Base-by-base conservation (phyloP, 2,113 vertebrate genomes). In the Mixornis gularis region DNA sequence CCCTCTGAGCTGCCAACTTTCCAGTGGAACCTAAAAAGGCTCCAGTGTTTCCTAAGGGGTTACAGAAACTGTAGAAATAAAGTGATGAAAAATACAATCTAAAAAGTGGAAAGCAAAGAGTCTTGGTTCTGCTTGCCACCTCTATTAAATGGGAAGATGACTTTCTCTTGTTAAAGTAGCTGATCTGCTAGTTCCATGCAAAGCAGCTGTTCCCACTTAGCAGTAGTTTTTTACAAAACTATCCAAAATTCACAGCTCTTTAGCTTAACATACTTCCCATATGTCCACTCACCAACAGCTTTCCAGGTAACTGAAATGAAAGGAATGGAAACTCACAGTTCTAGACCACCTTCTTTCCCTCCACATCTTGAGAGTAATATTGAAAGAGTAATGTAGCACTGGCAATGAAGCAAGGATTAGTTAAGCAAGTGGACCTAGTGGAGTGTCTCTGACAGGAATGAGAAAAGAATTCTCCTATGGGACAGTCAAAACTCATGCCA, bases 1-100 rank as follows among this genome's bases (percentile, higher is more conserved):
- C n/a, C 22, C 13, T 86, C 51, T 1, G 17, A 85, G 64, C 52
- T 94, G 95, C 95, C 91, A 95, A 1, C 40, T 91, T 96, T 95
- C 87, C 69, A 84, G 43, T 65, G 87, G 79, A 95, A 87, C 83
- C 88, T 86, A 34, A 81, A 80, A 86, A 78, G 48, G 55, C 65
- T 94, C 44, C 58, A 49, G 36, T 20, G 8, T 48, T 64, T 79
- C 30, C 73, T 76, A 87, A 36, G 22, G 27, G 72, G 30, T 65
- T 53, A 87, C 48, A 91, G 53, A 87, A 84, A 62, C 68, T 66
- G 41, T 27, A 81, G 86, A 65, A 93, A 60, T 48, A 76, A 72
- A 79, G 13, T 17, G 16, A 69, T 73, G n/a, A 80, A 59, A 78
- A 90, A 81, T 26, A 34, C 51, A 53, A 46, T 69, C 53, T 86